phyloP scores from a whole-genome alignment of 2,113 vertebrate species.

The Carassius carassius region DNA sequence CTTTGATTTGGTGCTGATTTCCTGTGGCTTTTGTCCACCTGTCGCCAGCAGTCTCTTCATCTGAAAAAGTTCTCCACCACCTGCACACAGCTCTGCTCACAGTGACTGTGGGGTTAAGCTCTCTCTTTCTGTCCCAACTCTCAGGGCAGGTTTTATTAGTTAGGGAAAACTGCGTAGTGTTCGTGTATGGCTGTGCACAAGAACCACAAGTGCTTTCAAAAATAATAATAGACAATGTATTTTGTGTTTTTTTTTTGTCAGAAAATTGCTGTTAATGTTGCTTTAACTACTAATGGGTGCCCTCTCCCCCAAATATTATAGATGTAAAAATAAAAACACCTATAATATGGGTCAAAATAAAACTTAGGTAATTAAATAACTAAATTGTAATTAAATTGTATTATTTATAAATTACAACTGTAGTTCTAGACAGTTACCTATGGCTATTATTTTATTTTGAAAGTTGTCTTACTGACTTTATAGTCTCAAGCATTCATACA shows the following conservation, averaged over 20 bases:
- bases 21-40: conserved; percentile 26
- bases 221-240: not conserved
- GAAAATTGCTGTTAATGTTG: not conserved
- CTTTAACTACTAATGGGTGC: not conserved
- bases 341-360: too few species aligned
- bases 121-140: conserved; percentile 8
- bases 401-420: too few species aligned
- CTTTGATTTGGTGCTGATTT: conserved; percentile 26
- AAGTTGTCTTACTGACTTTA: too few species aligned
- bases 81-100: conserved; percentile 25
- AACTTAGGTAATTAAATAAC: too few species aligned
- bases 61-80: conserved; percentile 21
- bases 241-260: not conserved
- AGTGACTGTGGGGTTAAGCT: not conserved
- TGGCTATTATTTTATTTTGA: too few species aligned
- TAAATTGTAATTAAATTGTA: too few species aligned
- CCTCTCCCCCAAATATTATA: too few species aligned
- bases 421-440: too few species aligned
- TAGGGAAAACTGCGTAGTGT: not conserved
- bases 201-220: not conserved
- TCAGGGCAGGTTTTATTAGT: conserved; percentile 19
- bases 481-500: too few species aligned
- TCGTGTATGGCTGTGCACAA: not conserved
- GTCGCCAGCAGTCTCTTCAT: conserved; percentile 20
- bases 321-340: too few species aligned